Percentiles rank a stretch among this genome's conserved stretches.
These are phyloP conservation scores for Pemphigus obesinymphae DNA, from an alignment of 1,140 invertebrate genomes.

Conservation along the genomic window DNA sequence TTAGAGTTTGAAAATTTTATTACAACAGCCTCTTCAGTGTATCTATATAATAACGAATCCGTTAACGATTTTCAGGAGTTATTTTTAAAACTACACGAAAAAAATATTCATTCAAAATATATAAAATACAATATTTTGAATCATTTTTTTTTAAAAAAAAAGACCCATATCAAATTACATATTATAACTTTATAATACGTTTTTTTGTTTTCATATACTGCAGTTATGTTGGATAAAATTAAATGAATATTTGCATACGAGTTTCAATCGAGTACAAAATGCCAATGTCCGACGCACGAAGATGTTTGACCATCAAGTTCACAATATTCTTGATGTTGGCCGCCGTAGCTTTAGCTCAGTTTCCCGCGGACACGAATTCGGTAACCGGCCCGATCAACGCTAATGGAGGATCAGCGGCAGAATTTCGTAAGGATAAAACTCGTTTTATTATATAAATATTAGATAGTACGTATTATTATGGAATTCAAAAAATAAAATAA, in stretches of 20 bases:
- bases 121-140: too few relatives aligned
- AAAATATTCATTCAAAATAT: too few relatives aligned
- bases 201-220: background rate
- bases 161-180: too few relatives aligned
- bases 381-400: background rate
- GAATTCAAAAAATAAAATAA: too few relatives aligned
- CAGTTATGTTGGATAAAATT: conserved; percentile 4
- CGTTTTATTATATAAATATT: too few relatives aligned
- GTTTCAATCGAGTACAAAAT: conserved; percentile 33
- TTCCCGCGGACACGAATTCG: background rate
- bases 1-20: too few relatives aligned
- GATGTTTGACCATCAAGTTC: conserved; percentile 32
- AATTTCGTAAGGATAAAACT: conserved; percentile 7
- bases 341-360: background rate
- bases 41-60: too few relatives aligned
- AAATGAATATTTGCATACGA: conserved; percentile 31
- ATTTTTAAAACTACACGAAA: too few relatives aligned
- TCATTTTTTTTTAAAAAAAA: too few relatives aligned
- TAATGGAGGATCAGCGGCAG: background rate
- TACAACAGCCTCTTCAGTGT: too few relatives aligned
- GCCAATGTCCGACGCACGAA: conserved; percentile 26
- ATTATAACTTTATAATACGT: background rate
- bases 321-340: conserved; percentile 17
- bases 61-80: too few relatives aligned
- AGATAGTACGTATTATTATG: too few relatives aligned